phyloP scores from a whole-genome alignment of 2,113 vertebrate genomes.

The Phalacrocorax brasilianus region DNA sequence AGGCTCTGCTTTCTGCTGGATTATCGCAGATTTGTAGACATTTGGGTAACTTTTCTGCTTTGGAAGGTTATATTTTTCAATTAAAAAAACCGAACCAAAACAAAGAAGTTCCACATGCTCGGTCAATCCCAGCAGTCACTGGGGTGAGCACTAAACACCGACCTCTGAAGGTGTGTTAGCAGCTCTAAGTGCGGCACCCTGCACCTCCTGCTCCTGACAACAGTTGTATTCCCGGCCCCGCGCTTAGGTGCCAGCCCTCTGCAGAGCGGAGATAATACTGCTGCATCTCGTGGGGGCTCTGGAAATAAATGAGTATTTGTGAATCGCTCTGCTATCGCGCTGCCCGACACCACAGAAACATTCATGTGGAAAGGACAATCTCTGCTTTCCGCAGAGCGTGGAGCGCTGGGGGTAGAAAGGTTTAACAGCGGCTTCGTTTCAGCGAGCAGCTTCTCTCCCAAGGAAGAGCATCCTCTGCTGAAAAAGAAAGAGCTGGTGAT shows the following conservation, averaged over 20 bases:
- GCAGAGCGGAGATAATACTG: not conserved
- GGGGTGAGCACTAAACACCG: not conserved
- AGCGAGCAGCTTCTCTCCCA: not conserved
- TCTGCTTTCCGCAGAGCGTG: not conserved
- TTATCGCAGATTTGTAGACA: too few species aligned
- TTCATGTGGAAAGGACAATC: not conserved
- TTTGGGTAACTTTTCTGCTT: not conserved
- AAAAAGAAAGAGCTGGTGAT: too few species aligned
- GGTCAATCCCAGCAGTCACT: not conserved
- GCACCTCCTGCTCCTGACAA: not conserved
- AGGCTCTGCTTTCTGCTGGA: too few species aligned
- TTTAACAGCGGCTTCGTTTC: not conserved
- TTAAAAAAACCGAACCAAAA: not conserved
- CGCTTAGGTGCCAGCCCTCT: not conserved
- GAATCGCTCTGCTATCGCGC: rapidly evolving
- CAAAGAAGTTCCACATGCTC: not conserved
- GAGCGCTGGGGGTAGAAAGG: not conserved
- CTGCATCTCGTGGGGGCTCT: not conserved
- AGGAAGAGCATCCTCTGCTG: not conserved
- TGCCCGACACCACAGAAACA: not conserved
- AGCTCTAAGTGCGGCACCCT: not conserved
- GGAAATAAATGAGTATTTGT: not conserved
- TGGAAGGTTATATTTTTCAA: not conserved
- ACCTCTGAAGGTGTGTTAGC: not conserved
- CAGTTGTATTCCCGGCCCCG: not conserved